These are phyloP conservation scores for Pseudomyrmex cubaensis DNA, from an alignment of 1,140 invertebrate genomes.

Conservation along the genomic window DNA sequence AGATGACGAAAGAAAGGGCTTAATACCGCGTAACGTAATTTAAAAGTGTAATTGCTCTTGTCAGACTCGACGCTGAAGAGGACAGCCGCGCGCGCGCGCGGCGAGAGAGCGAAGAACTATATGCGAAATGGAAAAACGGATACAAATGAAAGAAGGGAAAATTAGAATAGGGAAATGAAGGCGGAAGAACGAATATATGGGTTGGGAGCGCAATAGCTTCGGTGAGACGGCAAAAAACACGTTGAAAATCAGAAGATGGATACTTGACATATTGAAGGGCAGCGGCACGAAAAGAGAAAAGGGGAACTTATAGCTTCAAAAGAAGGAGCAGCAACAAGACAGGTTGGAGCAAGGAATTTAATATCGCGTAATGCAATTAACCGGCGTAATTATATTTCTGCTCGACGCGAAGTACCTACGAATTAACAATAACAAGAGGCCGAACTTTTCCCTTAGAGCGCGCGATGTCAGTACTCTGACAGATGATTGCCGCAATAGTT, in stretches of 20 bases:
- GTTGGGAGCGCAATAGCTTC: constrained; percentile 51
- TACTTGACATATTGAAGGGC: constrained; percentile 70
- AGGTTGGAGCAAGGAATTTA: constrained; percentile 52
- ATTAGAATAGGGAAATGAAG: constrained; percentile 61
- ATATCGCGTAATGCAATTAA: constrained; percentile 57
- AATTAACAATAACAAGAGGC: not conserved
- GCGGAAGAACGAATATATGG: constrained; percentile 34
- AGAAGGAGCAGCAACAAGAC: constrained; percentile 68
- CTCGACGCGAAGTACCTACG: not conserved
- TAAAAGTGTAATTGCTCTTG: constrained; percentile 86
- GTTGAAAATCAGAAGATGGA: constrained; percentile 57
- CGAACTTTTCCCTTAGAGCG: not conserved
- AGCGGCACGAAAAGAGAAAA: constrained; percentile 11
- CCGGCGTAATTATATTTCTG: constrained; percentile 33
- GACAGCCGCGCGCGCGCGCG: constrained; percentile 47
- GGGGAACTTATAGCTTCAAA: constrained; percentile 50
- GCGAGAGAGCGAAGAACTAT: constrained; percentile 27
- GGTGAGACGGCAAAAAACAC: constrained; percentile 46
- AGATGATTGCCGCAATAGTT: constrained; percentile 8
- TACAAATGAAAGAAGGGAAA: constrained; percentile 55
- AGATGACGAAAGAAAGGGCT: constrained; percentile 81
- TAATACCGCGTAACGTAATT: constrained; percentile 85
- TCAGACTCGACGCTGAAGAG: constrained; percentile 78
- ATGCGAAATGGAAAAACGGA: constrained; percentile 51
- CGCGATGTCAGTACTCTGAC: not conserved